Conservation (phyloP, 2,113 vertebrate genomes). For the Butorides virescens region DNA sequence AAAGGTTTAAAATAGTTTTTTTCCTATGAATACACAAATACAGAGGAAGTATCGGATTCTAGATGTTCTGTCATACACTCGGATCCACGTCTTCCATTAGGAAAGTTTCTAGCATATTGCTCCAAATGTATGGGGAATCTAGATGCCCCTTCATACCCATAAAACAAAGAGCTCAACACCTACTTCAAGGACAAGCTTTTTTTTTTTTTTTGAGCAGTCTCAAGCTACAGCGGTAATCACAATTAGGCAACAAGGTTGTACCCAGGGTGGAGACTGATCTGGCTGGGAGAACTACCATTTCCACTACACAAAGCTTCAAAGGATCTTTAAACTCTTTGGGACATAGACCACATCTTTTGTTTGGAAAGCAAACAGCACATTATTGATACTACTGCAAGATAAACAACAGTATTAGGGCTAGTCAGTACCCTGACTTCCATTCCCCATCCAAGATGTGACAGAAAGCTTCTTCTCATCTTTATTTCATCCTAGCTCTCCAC, state of each 20-base stretch:
- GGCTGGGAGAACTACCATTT: background rate
- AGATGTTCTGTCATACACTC: background rate
- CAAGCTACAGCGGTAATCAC: background rate
- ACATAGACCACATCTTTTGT: background rate
- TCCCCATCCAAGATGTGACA: background rate
- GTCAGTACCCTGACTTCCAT: background rate
- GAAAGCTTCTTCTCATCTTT: background rate
- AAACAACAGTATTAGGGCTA: background rate
- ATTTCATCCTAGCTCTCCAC: background rate
- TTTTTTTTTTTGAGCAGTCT: background rate
- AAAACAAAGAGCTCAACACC: background rate
- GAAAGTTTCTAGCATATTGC: background rate
- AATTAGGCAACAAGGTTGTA: background rate
- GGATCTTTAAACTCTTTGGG: background rate
- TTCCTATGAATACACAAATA: background rate
- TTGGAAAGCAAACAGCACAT: background rate
- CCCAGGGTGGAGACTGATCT: accelerated
- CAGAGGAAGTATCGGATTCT: background rate
- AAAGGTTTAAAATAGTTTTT: background rate
- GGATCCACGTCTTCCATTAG: background rate
- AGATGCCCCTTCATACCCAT: background rate
- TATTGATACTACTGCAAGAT: background rate
- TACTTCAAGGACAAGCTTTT: background rate
- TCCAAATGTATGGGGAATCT: background rate
- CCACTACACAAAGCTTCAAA: background rate